phyloP scores from a whole-genome alignment of 2,888 invertebrate species.

The Slavum lentiscoides region DNA sequence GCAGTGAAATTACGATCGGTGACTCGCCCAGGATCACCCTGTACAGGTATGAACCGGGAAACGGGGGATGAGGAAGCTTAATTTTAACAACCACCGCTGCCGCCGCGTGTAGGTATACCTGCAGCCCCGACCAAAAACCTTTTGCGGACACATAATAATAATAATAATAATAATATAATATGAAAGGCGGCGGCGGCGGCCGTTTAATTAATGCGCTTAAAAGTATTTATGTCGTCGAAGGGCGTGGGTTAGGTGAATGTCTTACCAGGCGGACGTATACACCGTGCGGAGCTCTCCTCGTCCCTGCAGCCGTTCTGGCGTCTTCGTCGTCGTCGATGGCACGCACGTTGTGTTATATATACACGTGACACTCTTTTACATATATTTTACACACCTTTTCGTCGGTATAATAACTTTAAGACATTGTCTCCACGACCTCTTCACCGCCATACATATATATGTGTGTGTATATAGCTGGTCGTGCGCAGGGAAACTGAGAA shows the following conservation, averaged over 20 bases:
- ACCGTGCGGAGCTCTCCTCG: neutral
- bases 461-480: too few relatives aligned
- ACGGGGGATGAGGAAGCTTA: constrained; percentile 18
- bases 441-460: too few relatives aligned
- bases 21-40: neutral
- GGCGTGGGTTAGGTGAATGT: neutral
- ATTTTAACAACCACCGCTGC: constrained; percentile 36
- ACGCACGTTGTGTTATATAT: neutral
- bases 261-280: too few relatives aligned
- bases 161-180: constrained; percentile 18
- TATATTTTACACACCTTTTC: neutral
- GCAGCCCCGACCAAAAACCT: neutral
- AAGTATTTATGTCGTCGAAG: constrained; percentile 29
- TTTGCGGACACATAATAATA: neutral
- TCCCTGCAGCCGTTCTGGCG: constrained; percentile 29
- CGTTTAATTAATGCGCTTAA: constrained; percentile 50
- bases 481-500: too few relatives aligned
- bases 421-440: too few relatives aligned
- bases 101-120: neutral
- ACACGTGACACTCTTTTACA: constrained; percentile 30
- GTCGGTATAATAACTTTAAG: too few relatives aligned
- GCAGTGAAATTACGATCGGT: too few relatives aligned
- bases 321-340: constrained; percentile 2
- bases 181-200: neutral
- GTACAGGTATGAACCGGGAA: neutral